Base-by-base conservation (phyloP, 2,113 vertebrate species). In the Willisornis vidua region DNA sequence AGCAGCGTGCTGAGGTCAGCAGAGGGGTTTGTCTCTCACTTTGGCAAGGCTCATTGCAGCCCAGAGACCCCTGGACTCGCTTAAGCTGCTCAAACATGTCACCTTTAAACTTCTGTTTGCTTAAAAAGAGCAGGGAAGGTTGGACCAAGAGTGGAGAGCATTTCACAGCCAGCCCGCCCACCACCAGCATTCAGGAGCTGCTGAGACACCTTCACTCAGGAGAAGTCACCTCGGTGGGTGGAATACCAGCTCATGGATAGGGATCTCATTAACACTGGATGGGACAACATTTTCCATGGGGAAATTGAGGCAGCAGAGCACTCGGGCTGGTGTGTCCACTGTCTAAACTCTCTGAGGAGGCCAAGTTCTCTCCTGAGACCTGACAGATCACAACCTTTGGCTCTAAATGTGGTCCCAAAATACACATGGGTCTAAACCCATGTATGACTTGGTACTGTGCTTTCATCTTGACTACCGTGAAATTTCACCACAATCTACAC, bases 1-100 rank as follows among this genome's bases (percentile, higher is more conserved):
- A 58, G 33, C 65, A 58, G 28, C 0, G 0, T 1, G 1, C 41
- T 61, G 17, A 5, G 4, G 9, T 31, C 48, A 66, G 24, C 26
- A 28, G 63, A 88, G 6, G 6, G 67, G 54, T 59, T 6, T 19
- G 3, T 74, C 5, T 63, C 26, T 72, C 2, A 1, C 7, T 67
- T 75, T 37, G 51, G 20, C 18, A 76, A 79, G 49, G 25, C 0
- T 1, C 24, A 18, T 3, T 58, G 24, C 12, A 67, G 46, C 22
- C 26, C 43, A 66, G 31, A 66, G 18, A 31, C 10, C 8, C 19
- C 35, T 51, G 8, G 28, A 25, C 28, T 43, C 45, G 62, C 22
- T 41, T 57, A 54, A 85, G 58, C 37, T 74, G 8, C 7, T 62
- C 46, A 37, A 14, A 25, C 19, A 6, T 31, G 11, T 71, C 71